phyloP scores from a whole-genome alignment of 2,113 vertebrate genomes.

The Sphyrna mokarran region DNA sequence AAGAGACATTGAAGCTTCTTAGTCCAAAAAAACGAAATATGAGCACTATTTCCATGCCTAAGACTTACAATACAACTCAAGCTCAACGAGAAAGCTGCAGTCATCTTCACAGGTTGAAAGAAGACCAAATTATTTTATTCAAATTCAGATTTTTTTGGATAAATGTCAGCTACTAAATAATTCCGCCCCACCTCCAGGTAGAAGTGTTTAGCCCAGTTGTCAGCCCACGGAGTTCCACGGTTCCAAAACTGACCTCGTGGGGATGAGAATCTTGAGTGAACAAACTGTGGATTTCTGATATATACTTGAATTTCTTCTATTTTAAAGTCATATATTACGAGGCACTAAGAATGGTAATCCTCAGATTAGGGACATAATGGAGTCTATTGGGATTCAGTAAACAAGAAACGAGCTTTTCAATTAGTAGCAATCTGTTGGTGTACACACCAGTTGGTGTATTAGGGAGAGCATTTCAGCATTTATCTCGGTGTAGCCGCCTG shows the following conservation, averaged over 20 bases:
- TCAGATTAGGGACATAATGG: background rate
- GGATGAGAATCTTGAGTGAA: background rate
- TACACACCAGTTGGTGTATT: background rate
- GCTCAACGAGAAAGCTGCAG: background rate
- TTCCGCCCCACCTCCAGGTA: background rate
- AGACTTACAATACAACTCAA: background rate
- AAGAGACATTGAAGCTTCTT: background rate
- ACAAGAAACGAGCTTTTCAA: slow-evolving; percentile 23
- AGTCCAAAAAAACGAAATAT: background rate
- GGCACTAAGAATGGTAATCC: background rate
- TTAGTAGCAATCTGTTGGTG: slow-evolving; percentile 1
- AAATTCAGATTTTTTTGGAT: background rate
- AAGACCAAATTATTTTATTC: background rate
- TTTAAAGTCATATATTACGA: background rate
- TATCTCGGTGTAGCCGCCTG: background rate
- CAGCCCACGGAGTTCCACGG: background rate
- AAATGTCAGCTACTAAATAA: background rate
- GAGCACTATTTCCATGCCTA: background rate
- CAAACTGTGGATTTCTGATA: background rate
- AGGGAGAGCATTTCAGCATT: background rate
- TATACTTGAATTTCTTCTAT: background rate
- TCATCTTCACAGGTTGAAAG: background rate
- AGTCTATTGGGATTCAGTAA: background rate
- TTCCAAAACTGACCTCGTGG: background rate
- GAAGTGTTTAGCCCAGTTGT: background rate